Conservation (phyloP, 2,113 vertebrate genomes). For the Nyctibius bracteatus region DNA sequence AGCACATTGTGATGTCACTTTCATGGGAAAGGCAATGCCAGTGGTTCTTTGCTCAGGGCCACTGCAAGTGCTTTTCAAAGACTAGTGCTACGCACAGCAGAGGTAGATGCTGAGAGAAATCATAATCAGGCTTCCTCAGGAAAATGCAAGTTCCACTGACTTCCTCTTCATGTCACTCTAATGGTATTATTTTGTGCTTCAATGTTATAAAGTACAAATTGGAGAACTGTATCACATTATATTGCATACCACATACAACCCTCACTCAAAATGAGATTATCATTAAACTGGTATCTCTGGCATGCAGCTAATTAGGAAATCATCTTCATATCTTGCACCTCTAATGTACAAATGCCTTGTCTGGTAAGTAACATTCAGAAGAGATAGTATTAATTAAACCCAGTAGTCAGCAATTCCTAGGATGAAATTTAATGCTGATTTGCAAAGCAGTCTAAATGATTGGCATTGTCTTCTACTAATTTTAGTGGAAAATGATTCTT, state of each 20-base stretch:
- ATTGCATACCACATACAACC: background rate
- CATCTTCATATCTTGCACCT: background rate
- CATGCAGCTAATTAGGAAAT: background rate
- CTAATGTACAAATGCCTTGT: background rate
- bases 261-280: background rate
- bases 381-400: background rate
- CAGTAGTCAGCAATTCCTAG: background rate
- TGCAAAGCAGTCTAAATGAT: background rate
- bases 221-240: background rate
- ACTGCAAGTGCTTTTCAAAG: background rate
- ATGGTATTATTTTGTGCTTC: background rate
- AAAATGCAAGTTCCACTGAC: background rate
- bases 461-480: conserved; percentile 2
- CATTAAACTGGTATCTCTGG: background rate
- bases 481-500: background rate
- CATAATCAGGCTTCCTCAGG: background rate
- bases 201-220: background rate
- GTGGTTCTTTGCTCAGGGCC: background rate
- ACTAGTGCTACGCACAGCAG: background rate
- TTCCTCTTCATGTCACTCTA: background rate
- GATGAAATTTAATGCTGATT: background rate
- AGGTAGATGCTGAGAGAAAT: background rate
- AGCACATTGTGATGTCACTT: background rate
- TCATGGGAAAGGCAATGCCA: background rate
- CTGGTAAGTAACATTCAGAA: background rate